Conservation (phyloP, 2,888 invertebrate species). For the Bugula neritina region DNA sequence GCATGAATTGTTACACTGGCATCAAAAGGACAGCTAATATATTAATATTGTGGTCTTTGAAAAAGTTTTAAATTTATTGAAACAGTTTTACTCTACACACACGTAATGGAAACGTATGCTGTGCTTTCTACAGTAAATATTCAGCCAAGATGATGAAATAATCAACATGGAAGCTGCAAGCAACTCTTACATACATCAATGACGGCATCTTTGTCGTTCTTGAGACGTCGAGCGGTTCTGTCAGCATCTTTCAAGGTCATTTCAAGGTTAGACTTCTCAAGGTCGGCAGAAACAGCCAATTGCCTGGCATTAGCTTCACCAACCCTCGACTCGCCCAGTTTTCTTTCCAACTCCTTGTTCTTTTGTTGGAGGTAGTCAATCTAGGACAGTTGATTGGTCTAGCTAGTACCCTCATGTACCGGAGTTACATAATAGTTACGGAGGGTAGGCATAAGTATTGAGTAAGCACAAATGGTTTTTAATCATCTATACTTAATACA, state of each 20-base stretch:
- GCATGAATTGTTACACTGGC: no score
- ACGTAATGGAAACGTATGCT: no score
- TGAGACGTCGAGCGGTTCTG: slow-evolving; percentile 42
- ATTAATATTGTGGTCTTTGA: no score
- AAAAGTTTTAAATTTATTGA: no score
- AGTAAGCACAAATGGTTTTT: background rate
- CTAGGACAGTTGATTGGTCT: slow-evolving; percentile 35
- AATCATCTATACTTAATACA: background rate
- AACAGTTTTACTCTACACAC: no score
- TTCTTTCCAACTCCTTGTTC: slow-evolving; percentile 47
- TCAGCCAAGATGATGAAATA: no score
- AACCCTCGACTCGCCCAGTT: slow-evolving; percentile 37
- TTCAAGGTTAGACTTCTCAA: slow-evolving; percentile 38
- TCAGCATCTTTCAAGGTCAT: slow-evolving; percentile 44
- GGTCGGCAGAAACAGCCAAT: slow-evolving; percentile 32
- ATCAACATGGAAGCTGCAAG: no score
- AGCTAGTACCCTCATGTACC: background rate
- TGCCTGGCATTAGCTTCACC: slow-evolving; percentile 35
- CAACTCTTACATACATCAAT: slow-evolving; percentile 37
- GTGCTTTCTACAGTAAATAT: no score
- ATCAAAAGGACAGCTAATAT: no score
- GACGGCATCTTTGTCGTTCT: slow-evolving; percentile 45
- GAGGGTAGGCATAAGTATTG: background rate
- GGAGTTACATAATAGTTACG: background rate
- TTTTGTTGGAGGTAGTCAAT: slow-evolving; percentile 52